Base-by-base conservation (phyloP, 2,797 vertebrate genomes). In the Salarias fasciatus region DNA sequence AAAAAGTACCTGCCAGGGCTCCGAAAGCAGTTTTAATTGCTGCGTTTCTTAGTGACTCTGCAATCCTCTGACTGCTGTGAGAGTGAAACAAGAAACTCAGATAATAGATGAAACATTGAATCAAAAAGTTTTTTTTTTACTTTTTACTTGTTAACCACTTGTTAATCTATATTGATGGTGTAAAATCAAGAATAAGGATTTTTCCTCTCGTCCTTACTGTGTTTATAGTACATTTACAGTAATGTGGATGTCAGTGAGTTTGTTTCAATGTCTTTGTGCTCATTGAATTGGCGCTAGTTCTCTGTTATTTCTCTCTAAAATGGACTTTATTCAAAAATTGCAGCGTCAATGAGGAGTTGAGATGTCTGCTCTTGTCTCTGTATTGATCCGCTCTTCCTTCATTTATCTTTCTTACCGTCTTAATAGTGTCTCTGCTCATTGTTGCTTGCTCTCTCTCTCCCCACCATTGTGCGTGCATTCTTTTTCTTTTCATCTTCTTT, bases 401-500 rank as follows among this genome's bases (percentile, higher is more conserved):
- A 79, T 74, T 69, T 28, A 13, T 77, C 59, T 66, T 41, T 51
- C 59, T 70, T 38, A 8, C 45, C 45, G 13, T 58, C 53, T 66
- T 37, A 61, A 14, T 77, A 36, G 48, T 41, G 18, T 18, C 59
- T 28, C 4, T 11, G 30, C 55, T 51, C 54, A 12, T 58, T 52
- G 44, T 11, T 1, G 14, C 47, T 11, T n/a, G n/a, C 52, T 63
- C 53, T 53, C 53, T 50, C 53, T 53, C 29, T 44, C 69, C 24
- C 40, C 29, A 36, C 30, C 47, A 50, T 53, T 53, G 57, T 38
- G 15, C 50, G 10, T 46, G 47, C 29, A 14, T 65, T 35, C 33
- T 35, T 9, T 35, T 6, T 31, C 30, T 31, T 9, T 35, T 9
- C 6, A 9, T 35, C 33, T 35, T 9, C 9, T 47, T 72, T 6